phyloP scores from a whole-genome alignment of 2,113 vertebrate species.

The Anhinga anhinga region DNA sequence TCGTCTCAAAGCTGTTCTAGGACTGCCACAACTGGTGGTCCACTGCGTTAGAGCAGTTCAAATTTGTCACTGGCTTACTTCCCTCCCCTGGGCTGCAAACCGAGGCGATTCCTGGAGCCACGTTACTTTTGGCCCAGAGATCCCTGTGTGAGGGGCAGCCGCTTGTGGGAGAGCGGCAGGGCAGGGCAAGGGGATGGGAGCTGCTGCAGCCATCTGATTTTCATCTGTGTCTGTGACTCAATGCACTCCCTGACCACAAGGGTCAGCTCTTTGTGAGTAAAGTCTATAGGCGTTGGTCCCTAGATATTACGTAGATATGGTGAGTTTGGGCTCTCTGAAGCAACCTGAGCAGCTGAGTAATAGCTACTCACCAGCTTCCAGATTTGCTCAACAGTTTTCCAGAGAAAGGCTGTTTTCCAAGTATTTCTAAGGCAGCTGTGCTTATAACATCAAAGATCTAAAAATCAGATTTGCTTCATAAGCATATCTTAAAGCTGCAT shows the following conservation, averaged over 20 bases:
- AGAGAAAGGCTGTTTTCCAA: not conserved
- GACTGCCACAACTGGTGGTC: not conserved
- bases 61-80: not conserved
- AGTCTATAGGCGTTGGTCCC: not conserved
- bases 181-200: not conserved
- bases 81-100: not conserved
- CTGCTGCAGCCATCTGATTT: not conserved
- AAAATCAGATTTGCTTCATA: not conserved
- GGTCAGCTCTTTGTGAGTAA: not conserved
- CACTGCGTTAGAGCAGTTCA: not conserved
- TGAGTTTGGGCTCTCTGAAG: not conserved
- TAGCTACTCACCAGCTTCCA: not conserved
- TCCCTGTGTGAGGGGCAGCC: not conserved
- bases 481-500: not conserved
- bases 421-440: not conserved
- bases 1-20: not conserved
- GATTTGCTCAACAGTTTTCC: not conserved
- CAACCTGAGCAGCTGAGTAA: not conserved
- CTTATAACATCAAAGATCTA: not conserved
- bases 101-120: not conserved
- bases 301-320: not conserved
- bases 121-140: not conserved
- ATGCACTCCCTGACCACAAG: not conserved
- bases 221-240: constrained; percentile 4
- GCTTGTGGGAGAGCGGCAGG: not conserved